Evolutionary conservation across 2,113 vertebrate genomes (phyloP).

Genomic region (Struthidea cinerea): DNA sequence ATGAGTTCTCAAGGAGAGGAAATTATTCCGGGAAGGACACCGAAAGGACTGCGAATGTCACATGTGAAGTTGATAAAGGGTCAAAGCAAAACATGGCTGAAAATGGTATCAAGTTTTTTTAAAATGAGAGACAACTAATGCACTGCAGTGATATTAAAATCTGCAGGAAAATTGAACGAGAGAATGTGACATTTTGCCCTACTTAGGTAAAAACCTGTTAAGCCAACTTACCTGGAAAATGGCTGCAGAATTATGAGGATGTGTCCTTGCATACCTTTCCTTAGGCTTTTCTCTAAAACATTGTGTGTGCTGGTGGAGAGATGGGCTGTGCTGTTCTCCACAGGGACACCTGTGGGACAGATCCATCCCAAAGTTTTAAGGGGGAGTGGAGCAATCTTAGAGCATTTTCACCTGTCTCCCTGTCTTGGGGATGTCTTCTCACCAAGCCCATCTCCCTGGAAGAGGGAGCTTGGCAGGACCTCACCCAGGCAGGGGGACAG

Average conservation of each 20-base stretch:
- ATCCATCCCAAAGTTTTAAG: background rate
- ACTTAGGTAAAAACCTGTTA: background rate
- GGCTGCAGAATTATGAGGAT: background rate
- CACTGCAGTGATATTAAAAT: background rate
- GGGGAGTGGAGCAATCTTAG: accelerated
- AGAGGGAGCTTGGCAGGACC: background rate
- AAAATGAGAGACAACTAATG: background rate
- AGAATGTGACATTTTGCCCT: background rate
- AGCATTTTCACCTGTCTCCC: background rate
- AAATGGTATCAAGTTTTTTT: background rate
- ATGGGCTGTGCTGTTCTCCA: background rate
- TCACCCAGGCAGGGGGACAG: accelerated
- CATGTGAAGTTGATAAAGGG: background rate
- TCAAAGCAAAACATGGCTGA: background rate
- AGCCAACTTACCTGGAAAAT: background rate
- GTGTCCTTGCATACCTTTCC: background rate
- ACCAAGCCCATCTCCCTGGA: background rate
- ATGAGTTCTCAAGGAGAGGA: background rate
- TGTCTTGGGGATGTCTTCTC: background rate
- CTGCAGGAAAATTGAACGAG: background rate
- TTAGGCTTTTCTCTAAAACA: background rate
- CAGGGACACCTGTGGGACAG: background rate
- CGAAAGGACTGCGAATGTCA: background rate
- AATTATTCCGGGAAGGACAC: background rate
- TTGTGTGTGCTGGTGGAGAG: background rate